Conservation (phyloP, 2,113 vertebrate species). For the Ciconia stormi region DNA sequence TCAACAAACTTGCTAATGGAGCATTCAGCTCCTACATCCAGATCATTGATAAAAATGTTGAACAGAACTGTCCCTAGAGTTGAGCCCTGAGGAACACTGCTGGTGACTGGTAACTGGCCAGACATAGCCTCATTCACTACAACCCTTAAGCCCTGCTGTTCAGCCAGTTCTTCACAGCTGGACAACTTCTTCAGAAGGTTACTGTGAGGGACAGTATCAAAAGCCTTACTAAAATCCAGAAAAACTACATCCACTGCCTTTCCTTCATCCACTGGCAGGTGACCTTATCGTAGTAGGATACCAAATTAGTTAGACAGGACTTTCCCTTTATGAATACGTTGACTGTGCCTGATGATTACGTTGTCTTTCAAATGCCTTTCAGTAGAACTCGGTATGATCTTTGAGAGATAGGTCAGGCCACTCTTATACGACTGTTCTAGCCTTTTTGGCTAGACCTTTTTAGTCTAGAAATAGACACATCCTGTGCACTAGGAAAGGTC, state of each 20-base stretch:
- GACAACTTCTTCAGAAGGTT: background rate
- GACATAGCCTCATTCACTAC: background rate
- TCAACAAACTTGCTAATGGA: background rate
- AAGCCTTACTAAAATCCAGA: background rate
- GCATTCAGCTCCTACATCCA: background rate
- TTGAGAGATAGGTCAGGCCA: background rate
- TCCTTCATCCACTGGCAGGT: background rate
- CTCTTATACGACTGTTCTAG: background rate
- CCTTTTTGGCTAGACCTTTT: background rate
- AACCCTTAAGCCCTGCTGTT: background rate
- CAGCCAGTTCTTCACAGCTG: background rate
- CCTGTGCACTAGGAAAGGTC: background rate
- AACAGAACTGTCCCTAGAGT: background rate
- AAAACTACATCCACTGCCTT: background rate
- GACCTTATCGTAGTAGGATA: background rate
- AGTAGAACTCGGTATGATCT: background rate
- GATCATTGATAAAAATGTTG: background rate
- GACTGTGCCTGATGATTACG: background rate
- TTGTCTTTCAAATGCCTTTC: background rate
- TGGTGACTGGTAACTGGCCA: background rate
- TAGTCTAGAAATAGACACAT: background rate
- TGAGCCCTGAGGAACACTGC: background rate
- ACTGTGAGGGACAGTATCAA: background rate
- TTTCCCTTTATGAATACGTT: background rate
- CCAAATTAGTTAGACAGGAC: background rate